phyloP scores from a whole-genome alignment of 2,797 vertebrate species.

The Coreius guichenoti region DNA sequence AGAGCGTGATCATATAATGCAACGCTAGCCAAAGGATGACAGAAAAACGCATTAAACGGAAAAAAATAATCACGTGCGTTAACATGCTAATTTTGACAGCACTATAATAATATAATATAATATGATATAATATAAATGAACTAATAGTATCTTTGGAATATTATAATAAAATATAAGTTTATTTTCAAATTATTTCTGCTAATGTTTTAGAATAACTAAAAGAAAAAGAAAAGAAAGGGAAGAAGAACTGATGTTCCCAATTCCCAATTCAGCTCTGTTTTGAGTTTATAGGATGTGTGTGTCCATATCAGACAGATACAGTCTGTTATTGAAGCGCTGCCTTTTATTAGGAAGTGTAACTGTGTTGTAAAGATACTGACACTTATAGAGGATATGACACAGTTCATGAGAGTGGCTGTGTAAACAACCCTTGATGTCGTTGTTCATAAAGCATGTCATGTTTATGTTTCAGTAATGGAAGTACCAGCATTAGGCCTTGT shows the following conservation, averaged over 20 bases:
- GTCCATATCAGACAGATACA: slow-evolving; percentile 46
- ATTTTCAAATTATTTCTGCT: not conserved
- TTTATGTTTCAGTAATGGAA: slow-evolving; percentile 8
- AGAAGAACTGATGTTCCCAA: not conserved
- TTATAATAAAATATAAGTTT: not conserved
- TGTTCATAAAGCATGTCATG: slow-evolving; percentile 4
- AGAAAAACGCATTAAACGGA: no score
- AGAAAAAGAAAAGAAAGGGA: not conserved
- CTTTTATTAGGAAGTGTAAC: slow-evolving; percentile 35
- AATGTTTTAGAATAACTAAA: not conserved
- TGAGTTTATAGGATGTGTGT: slow-evolving; percentile 6
- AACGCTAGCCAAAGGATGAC: no score
- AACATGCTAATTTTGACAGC: no score
- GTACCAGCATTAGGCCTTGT: not conserved
- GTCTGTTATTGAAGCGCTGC: slow-evolving; percentile 21
- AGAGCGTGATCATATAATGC: no score
- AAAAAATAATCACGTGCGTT: no score
- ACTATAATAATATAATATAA: no score
- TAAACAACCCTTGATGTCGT: slow-evolving; percentile 8
- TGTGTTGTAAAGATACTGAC: slow-evolving; percentile 25
- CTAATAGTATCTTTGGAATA: not conserved
- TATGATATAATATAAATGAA: no score
- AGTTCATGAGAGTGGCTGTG: not conserved
- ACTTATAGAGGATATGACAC: not conserved
- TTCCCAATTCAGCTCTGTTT: slow-evolving; percentile 43